Evolutionary conservation across 2,888 invertebrate species (phyloP).

Genomic region (Tetranychus piercei): DNA sequence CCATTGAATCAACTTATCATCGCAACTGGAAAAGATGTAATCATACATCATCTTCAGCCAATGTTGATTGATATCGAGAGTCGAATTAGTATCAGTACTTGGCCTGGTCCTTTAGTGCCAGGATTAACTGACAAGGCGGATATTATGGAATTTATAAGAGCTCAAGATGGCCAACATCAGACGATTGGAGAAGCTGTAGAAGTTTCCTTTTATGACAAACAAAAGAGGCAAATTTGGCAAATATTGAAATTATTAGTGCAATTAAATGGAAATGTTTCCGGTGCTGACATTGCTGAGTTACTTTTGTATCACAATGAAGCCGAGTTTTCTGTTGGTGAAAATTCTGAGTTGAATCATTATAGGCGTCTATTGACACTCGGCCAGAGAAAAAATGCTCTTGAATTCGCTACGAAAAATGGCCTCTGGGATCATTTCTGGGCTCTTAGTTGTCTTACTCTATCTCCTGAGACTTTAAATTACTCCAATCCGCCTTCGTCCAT

Average conservation of each 20-base stretch:
- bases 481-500: background rate
- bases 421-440: constrained; percentile 16
- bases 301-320: constrained; percentile 12
- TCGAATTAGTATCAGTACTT: background rate
- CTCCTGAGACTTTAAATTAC: background rate
- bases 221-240: constrained; percentile 18
- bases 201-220: constrained; percentile 11
- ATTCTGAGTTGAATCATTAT: background rate
- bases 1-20: constrained; percentile 9
- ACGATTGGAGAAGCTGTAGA: background rate
- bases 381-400: constrained; percentile 14
- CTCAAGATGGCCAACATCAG: background rate
- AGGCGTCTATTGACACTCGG: constrained; percentile 16
- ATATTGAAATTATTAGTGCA: constrained; percentile 16
- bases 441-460: constrained; percentile 13
- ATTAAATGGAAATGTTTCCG: constrained; percentile 19
- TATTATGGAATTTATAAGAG: constrained; percentile 8
- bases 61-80: constrained; percentile 4
- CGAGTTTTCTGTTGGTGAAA: constrained; percentile 10
- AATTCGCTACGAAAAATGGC: constrained; percentile 14
- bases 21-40: background rate
- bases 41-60: constrained; percentile 6
- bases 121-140: constrained; percentile 9
- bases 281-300: constrained; percentile 17
- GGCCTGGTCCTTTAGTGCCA: constrained; percentile 12